Conservation (phyloP, 2,888 invertebrate genomes). For the Diploptera punctata region DNA sequence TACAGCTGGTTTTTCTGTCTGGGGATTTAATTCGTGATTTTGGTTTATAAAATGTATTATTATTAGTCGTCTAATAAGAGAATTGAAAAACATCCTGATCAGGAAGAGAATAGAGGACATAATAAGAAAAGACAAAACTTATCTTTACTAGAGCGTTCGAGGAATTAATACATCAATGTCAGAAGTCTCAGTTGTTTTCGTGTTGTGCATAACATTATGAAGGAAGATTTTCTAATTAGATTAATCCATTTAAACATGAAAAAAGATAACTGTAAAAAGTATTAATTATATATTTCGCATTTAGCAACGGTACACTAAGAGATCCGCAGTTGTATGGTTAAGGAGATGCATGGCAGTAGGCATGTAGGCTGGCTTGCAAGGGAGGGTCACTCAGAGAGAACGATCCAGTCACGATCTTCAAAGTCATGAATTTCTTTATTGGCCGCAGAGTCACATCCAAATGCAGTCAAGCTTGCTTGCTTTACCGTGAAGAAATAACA, state of each 20-base stretch:
- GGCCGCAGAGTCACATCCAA: conserved; percentile 8
- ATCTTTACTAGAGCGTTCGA: too few relatives aligned
- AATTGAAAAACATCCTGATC: too few relatives aligned
- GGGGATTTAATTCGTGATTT: too few relatives aligned
- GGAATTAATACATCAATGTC: too few relatives aligned
- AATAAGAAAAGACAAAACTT: too few relatives aligned
- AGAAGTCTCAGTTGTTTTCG: too few relatives aligned
- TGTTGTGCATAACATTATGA: background rate
- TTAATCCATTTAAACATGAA: too few relatives aligned
- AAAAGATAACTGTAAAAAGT: background rate
- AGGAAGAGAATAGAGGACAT: too few relatives aligned
- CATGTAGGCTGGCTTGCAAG: background rate
- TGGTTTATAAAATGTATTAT: too few relatives aligned
- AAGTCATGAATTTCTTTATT: background rate
- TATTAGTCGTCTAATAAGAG: too few relatives aligned
- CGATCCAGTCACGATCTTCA: conserved; percentile 14
- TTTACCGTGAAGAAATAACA: background rate
- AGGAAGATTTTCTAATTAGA: background rate
- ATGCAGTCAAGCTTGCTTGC: background rate
- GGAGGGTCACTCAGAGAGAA: conserved; percentile 11
- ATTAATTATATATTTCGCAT: background rate
- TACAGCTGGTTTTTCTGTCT: too few relatives aligned
- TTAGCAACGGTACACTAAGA: background rate
- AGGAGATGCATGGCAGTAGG: conserved; percentile 10
- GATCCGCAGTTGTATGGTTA: background rate